Base-by-base conservation (phyloP, 2,797 vertebrate genomes). In the Sebastes steindachneri region DNA sequence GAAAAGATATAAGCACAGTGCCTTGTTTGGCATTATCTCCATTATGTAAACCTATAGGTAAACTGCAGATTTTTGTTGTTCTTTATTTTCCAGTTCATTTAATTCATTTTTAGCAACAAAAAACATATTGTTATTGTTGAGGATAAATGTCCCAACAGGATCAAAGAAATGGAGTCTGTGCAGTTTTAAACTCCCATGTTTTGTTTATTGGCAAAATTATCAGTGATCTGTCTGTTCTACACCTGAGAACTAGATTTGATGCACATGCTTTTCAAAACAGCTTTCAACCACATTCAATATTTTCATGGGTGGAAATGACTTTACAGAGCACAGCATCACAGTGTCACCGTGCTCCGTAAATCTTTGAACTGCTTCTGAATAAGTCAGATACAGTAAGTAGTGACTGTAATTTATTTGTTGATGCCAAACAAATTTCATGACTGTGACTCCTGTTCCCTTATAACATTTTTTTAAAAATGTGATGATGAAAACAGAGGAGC, bases 161-260 rank as follows among this genome's bases (percentile, higher is more conserved):
- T 65, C 1, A 73, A 64, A 83, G 14, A 62, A 75, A 68, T 26
- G 3, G 4, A 67, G 58, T 66, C 62, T 7, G 21, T 23, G 8
- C 23, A 59, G 57, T 41, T 77, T 68, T 33, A 73, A 68, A 68
- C 53, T 63, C 53, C 26, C 12, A 54, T 48, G 3, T 5, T 83
- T 0, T 62, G 29, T 33, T 88, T 80, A 79, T 73, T 77, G 65
- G 68, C 65, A 81, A 70, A 65, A 73, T 51, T 37, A 65, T 60
- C 51, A 66, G 3, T 37, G 19, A 73, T 65, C 60, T 69, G n/a
- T 80, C 62, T 58, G 57, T 84, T 84, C 41, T 82, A 9, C 83
- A 69, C 76, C 84, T 86, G 81, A 79, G 77, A 73, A 63, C 33
- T 37, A 67, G 45, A 70, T 37, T 71, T 6, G 53, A 71, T 82